Base-by-base conservation (phyloP, 2,888 invertebrate species). In the Lordiphosa fenestrarum region DNA sequence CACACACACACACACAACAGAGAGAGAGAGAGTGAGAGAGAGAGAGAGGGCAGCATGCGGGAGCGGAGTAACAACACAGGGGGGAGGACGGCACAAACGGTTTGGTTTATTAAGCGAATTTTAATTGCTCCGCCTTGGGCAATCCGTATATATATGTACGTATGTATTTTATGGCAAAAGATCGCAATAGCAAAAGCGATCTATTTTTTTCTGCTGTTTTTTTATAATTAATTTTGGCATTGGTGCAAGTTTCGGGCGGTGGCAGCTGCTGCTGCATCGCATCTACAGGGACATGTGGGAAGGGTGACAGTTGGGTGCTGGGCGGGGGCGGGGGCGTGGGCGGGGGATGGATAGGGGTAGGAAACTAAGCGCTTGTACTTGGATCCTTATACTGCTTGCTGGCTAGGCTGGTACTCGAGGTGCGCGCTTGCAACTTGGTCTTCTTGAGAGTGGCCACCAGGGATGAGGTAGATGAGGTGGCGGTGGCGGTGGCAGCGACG, bases 311-410 rank as follows among this genome's bases (percentile, higher is more conserved):
- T 4, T 12, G 25, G 25, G 4, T 19, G 15, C 19, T 19, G 19
- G 19, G 19, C 4, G 19, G 19, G 19, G 19, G 19, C 4, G 19
- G 3, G 19, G 19, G 19, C 19, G 2, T 15, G 15, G 15, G 15
- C 1, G 4, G 6, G 6, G 15, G 19, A 6, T 13, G 37, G 30
- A 39, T n/a, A 19, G 25, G 12, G 30, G 2, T n/a, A 4, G 1
- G 9, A 2, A 9, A 10, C 7, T 39, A 23, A 39, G 7, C 33
- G 25, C 13, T 64, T 63, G 76, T 89, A 89, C 89, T 89, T 89
- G 88, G 85, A 84, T 89, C 89, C 66, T 82, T 74, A 66, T 87
- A 86, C 74, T 87, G 84, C 64, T 87, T 89, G 49, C 61, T 50
- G 40, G 40, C 33, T 30, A 40, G 25, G 19, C 48, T 51, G 21